Evolutionary conservation across 2,113 vertebrate genomes (phyloP), one percentile per base, ranked within the genome.

Genomic region (Lynx canadensis): DNA sequence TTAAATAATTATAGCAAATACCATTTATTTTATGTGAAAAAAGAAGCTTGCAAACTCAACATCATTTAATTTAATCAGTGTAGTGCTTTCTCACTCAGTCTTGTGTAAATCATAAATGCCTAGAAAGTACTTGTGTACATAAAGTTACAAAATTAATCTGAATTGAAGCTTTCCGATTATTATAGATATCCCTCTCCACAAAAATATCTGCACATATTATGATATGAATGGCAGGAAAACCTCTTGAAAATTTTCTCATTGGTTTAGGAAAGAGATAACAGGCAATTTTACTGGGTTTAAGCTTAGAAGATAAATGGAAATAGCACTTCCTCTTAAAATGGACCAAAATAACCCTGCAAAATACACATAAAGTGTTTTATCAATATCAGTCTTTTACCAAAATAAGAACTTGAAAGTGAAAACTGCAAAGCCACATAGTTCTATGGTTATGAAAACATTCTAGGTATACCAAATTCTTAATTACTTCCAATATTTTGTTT

Each of bases 361-460:
- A 79, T 65, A 90, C 25, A 92, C 71, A 84, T 45, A 57, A 63
- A 93, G 52, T 71, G 19, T 73, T 93, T 79, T 95, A 93, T 91
- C 33, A 29, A 21, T 76, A 60, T 74, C 63, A 90, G 48, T 94
- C 60, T 93, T 97, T 94, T 63, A 73, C 60, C 38, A 89, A 41
- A 97, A 88, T 83, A 92, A 94, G 41, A 97, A 89, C 60, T 88
- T 89, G 21, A 87, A 94, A 87, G 74, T 91, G 48, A 95, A 89
- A 95, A 89, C 93, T 33, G 18, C 65, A 92, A 90, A 92, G 69
- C 83, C 36, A 7, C 14, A 13, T 45, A 69, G 57, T 93, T 66
- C 55, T 21, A 21, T 80, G 73, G 23, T 68, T 93, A 31, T 78
- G 48, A 78, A 91, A 91, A 82, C 14, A 83, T 79, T n/a, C 13